A percentile compares a stretch with the other conserved stretches of the same genome.
Evolutionary conservation across 2,113 vertebrate species (phyloP).

Genomic region (Bufo gargarizans): DNA sequence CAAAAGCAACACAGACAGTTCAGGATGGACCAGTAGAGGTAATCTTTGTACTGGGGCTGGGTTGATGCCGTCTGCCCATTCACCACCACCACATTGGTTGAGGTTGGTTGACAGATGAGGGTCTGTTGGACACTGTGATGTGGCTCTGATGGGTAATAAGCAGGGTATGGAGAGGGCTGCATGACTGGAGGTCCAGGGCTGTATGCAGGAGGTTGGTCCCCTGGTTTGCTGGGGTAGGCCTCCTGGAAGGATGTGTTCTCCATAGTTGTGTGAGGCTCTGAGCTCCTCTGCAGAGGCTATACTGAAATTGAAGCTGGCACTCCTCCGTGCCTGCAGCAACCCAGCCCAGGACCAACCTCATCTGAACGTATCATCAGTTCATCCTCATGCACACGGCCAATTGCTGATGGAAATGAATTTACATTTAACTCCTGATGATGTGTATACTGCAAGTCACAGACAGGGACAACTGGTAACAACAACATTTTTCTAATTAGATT

Average conservation of each 20-base stretch:
- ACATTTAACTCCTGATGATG: not conserved
- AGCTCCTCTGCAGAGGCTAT: not conserved
- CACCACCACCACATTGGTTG: not conserved
- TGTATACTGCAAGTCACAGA: too few relatives aligned
- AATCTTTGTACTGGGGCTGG: not conserved
- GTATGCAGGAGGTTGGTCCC: not conserved
- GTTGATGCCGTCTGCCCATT: not conserved
- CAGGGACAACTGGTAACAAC: too few relatives aligned
- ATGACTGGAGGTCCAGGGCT: not conserved
- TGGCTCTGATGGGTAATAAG: not conserved
- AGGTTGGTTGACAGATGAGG: not conserved
- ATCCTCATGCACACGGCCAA: not conserved
- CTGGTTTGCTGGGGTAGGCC: not conserved
- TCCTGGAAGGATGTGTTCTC: not conserved
- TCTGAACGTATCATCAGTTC: not conserved
- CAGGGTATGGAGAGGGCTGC: not conserved
- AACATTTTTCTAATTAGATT: too few relatives aligned
- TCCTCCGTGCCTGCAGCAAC: not conserved
- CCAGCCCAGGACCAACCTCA: not conserved
- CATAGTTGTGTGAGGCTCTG: not conserved
- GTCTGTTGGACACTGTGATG: not conserved
- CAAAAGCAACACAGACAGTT: slow-evolving; percentile 10
- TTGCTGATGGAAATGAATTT: not conserved
- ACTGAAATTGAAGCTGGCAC: not conserved
- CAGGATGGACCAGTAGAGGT: slow-evolving; percentile 21